These are phyloP conservation scores for Philonicus albiceps DNA, from an alignment of 2,888 invertebrate genomes.

Conservation along the genomic window DNA sequence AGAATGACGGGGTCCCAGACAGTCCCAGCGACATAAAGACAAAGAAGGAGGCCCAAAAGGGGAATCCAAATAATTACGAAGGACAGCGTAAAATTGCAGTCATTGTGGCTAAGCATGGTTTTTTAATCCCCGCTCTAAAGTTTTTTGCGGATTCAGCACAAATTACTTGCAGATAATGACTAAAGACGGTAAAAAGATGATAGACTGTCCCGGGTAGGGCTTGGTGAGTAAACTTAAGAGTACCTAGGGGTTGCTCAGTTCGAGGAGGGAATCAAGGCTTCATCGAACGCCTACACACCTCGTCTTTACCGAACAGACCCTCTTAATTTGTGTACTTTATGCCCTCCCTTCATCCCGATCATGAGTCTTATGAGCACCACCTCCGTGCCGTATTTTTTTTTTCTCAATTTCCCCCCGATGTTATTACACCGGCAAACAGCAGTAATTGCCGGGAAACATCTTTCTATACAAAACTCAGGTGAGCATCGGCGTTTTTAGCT, in stretches of 20 bases:
- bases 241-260: not conserved
- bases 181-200: slow-evolving; percentile 32
- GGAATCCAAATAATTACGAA: slow-evolving; percentile 35
- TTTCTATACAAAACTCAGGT: slow-evolving; percentile 3
- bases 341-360: not conserved
- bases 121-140: slow-evolving; percentile 13
- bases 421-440: slow-evolving; percentile 35
- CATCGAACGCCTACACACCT: slow-evolving; percentile 30
- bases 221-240: not conserved
- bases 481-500: slow-evolving; percentile 28
- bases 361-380: not conserved
- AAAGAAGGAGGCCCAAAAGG: not conserved
- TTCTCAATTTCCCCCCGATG: slow-evolving; percentile 3
- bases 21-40: not conserved
- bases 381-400: not conserved
- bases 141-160: slow-evolving; percentile 32
- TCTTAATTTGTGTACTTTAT: slow-evolving; percentile 31
- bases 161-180: slow-evolving; percentile 37
- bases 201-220: not conserved
- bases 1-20: slow-evolving; percentile 5
- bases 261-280: not conserved
- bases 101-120: slow-evolving; percentile 30
- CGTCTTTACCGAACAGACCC: not conserved
- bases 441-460: slow-evolving; percentile 33
- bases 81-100: slow-evolving; percentile 41